A percentile compares a stretch with the other conserved stretches of the same genome.
These are phyloP conservation scores for Oryzias woworae DNA, from an alignment of 2,113 vertebrate species.

Conservation along the genomic window DNA sequence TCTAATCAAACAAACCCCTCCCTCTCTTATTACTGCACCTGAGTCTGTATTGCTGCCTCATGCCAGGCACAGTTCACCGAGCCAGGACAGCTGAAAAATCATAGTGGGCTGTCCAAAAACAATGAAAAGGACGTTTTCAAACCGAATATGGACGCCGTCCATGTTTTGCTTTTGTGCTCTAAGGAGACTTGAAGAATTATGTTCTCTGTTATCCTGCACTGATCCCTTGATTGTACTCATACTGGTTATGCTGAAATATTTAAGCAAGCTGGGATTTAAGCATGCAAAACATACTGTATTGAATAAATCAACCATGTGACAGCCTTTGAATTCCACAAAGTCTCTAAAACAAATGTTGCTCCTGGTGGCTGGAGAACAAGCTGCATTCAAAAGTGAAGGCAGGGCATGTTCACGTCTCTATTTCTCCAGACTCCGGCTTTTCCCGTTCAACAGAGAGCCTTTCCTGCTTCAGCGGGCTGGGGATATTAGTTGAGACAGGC, in stretches of 20 bases:
- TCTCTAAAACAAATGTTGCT: conserved; percentile 68
- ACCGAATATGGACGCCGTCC: conserved; percentile 35
- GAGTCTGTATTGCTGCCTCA: conserved; percentile 52
- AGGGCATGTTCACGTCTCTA: conserved; percentile 61
- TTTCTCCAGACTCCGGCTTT: conserved; percentile 29
- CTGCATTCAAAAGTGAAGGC: conserved; percentile 67
- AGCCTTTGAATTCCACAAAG: conserved; percentile 63
- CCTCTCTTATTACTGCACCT: conserved; percentile 58
- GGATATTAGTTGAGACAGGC: conserved; percentile 79
- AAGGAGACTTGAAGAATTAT: conserved; percentile 58
- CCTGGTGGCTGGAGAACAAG: conserved; percentile 57
- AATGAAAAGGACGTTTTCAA: conserved; percentile 44
- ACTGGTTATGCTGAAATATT: conserved; percentile 65
- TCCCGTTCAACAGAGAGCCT: conserved; percentile 31
- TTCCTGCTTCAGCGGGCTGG: conserved; percentile 56
- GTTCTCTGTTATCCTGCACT: conserved; percentile 56
- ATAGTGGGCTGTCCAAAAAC: conserved; percentile 41
- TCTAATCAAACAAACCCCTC: conserved; percentile 72
- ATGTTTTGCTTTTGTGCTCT: conserved; percentile 52
- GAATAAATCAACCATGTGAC: conserved; percentile 66
- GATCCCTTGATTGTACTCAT: conserved; percentile 70
- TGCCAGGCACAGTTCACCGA: conserved; percentile 46
- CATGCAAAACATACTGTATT: conserved; percentile 62
- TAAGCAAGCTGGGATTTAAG: conserved; percentile 65
- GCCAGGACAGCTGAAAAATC: conserved; percentile 63